These are phyloP conservation scores for Drosophila mulleri DNA, from an alignment of 2,888 invertebrate species.

Conservation along the genomic window DNA sequence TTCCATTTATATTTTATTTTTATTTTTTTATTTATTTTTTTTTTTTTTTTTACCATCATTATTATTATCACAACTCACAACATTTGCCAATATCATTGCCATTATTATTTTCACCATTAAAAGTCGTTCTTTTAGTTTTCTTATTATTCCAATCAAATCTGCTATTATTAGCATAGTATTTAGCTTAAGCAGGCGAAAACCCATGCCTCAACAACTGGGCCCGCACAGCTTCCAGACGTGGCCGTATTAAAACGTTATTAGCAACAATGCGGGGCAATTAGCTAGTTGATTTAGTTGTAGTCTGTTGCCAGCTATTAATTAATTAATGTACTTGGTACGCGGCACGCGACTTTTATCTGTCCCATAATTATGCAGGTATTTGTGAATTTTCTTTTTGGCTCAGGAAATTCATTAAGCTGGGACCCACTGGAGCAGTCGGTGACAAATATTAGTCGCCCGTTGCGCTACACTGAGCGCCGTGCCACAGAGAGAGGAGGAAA, in stretches of 20 bases:
- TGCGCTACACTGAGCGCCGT: constrained; percentile 59
- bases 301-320: constrained; percentile 42
- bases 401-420: constrained; percentile 44
- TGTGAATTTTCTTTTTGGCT: constrained; percentile 55
- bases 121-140: neutral
- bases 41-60: neutral
- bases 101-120: neutral
- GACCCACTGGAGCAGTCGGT: constrained; percentile 37
- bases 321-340: constrained; percentile 38
- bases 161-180: too few relatives aligned
- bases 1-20: too few relatives aligned
- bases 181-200: neutral
- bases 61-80: too few relatives aligned
- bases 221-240: neutral
- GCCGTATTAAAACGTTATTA: constrained; percentile 55
- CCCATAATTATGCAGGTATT: constrained; percentile 63
- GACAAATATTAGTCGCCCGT: constrained; percentile 64
- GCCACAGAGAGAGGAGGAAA: constrained; percentile 56
- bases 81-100: too few relatives aligned
- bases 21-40: neutral
- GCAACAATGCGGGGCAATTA: constrained; percentile 49
- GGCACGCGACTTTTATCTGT: constrained; percentile 67
- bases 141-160: neutral
- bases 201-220: neutral
- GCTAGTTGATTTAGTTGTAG: constrained; percentile 31